phyloP scores from a whole-genome alignment of 1,140 invertebrate species.

The Bilobella aurantiaca region DNA sequence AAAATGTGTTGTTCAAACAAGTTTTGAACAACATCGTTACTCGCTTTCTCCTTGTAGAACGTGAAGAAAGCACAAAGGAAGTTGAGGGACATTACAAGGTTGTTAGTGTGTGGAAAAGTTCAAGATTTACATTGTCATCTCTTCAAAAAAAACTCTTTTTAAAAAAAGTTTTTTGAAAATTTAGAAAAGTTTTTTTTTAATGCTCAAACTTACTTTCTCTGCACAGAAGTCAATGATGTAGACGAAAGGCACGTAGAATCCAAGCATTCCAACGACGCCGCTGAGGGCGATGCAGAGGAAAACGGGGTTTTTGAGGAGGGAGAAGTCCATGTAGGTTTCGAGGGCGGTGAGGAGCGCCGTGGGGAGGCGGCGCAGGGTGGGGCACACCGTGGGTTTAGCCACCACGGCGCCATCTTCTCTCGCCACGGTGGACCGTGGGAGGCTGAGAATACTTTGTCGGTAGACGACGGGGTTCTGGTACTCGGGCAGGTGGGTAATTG shows the following conservation, averaged over 20 bases:
- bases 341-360: conserved; percentile 69
- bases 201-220: conserved; percentile 47
- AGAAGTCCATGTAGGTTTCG: conserved; percentile 83
- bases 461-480: conserved; percentile 81
- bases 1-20: too few species aligned
- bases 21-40: too few species aligned
- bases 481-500: conserved; percentile 77
- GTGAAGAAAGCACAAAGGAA: too few species aligned
- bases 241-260: conserved; percentile 89
- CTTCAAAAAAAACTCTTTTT: too few species aligned
- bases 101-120: too few species aligned
- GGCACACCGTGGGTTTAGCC: conserved; percentile 36
- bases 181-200: neutral
- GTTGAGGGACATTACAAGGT: too few species aligned
- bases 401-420: conserved; percentile 53
- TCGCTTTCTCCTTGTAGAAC: too few species aligned
- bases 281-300: conserved; percentile 87
- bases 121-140: too few species aligned
- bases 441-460: conserved; percentile 66
- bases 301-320: conserved; percentile 75
- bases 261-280: conserved; percentile 88
- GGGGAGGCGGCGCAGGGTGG: conserved; percentile 43
- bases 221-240: conserved; percentile 77
- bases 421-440: conserved; percentile 46
- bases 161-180: too few species aligned